phyloP scores from a whole-genome alignment of 2,797 vertebrate genomes.

The Onychomys arenicola region DNA sequence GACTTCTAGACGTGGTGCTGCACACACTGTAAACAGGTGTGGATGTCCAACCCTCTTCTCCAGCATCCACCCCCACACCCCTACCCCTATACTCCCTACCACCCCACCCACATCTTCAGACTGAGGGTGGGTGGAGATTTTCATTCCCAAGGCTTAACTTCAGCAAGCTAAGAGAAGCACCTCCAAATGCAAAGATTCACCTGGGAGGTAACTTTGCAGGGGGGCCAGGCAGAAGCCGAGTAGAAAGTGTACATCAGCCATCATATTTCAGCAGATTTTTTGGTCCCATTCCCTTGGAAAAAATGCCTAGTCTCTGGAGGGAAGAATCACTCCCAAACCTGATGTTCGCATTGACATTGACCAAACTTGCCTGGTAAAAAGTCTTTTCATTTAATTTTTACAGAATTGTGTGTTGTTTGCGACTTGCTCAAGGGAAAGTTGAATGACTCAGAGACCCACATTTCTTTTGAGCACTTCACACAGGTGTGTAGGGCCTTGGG shows the following conservation, averaged over 20 bases:
- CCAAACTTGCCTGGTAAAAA: background rate
- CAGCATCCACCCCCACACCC: background rate
- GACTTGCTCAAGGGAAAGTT: background rate
- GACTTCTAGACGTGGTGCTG: accelerated
- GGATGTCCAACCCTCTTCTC: background rate
- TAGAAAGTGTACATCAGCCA: background rate
- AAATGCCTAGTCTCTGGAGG: background rate
- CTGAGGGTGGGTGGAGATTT: background rate
- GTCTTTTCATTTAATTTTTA: background rate
- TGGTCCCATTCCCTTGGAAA: background rate
- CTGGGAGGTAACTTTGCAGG: background rate
- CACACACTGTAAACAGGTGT: background rate
- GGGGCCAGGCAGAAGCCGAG: background rate
- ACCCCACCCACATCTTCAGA: background rate
- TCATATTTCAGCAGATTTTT: background rate
- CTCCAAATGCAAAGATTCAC: background rate
- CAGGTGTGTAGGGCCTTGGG: background rate
- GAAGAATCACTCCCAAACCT: background rate
- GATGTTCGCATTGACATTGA: background rate
- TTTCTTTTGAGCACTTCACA: background rate
- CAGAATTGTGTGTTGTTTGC: background rate
- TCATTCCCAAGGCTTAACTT: background rate
- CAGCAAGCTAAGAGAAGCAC: background rate
- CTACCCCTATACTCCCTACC: too few species aligned
- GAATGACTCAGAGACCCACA: slow-evolving; percentile 12